phyloP scores from a whole-genome alignment of 2,113 vertebrate genomes.

The Dipodomys merriami region DNA sequence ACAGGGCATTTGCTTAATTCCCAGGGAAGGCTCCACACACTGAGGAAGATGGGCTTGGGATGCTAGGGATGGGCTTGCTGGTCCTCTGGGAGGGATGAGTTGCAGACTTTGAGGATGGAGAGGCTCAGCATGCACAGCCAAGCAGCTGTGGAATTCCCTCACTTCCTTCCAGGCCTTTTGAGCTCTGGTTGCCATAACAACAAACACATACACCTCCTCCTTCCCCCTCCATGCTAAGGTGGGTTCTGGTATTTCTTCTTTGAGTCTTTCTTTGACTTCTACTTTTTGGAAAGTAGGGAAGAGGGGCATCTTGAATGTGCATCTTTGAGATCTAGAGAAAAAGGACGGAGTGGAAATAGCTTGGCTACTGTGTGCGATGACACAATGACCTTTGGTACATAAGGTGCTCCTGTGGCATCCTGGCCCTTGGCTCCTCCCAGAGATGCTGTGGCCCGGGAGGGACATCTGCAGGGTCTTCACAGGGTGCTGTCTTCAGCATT shows the following conservation, averaged over 20 bases:
- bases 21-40: fast-evolving
- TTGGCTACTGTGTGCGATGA: neutral
- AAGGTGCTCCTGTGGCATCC: too few relatives aligned
- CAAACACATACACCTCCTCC: too few relatives aligned
- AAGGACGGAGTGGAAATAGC: neutral
- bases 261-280: neutral
- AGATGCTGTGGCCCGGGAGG: neutral
- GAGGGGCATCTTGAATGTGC: neutral
- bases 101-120: neutral
- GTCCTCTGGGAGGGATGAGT: neutral
- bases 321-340: neutral
- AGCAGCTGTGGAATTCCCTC: too few relatives aligned
- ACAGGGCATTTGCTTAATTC: neutral
- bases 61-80: neutral
- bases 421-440: too few relatives aligned
- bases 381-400: too few relatives aligned
- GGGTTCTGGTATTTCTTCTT: neutral
- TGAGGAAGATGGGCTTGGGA: neutral
- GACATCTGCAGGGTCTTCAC: fast-evolving
- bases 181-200: neutral
- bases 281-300: neutral
- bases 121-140: too few relatives aligned
- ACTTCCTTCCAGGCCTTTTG: neutral
- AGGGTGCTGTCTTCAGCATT: too few relatives aligned
- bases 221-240: neutral